phyloP scores from a whole-genome alignment of 2,113 vertebrate genomes.

The Crotalus tigris region DNA sequence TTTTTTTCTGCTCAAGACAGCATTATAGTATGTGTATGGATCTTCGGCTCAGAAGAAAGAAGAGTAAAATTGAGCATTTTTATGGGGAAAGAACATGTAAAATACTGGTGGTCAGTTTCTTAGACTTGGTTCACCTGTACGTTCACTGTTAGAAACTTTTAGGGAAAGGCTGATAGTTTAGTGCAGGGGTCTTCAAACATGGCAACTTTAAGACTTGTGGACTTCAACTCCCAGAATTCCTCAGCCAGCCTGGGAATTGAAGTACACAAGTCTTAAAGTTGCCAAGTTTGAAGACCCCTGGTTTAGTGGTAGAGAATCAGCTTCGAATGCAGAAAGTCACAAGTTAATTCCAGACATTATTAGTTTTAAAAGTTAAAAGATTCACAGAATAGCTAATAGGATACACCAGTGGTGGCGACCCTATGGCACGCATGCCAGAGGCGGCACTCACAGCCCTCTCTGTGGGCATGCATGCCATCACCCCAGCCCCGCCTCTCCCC shows the following conservation, averaged over 20 bases:
- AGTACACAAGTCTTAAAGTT: no score
- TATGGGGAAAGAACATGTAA: neutral
- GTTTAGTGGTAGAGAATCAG: neutral
- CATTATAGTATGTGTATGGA: neutral
- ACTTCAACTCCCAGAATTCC: no score
- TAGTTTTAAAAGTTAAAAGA: neutral
- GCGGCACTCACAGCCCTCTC: no score
- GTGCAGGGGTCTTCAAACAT: neutral
- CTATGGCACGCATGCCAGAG: no score
- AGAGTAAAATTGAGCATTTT: neutral
- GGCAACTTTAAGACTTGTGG: no score
- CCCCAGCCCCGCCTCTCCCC: no score
- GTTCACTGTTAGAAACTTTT: neutral
- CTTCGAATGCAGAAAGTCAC: neutral
- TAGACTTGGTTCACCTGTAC: neutral
- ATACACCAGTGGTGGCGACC: no score
- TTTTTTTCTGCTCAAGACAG: constrained; percentile 6
- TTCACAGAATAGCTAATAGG: no score
- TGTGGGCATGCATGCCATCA: no score
- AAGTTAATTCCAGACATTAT: no score
- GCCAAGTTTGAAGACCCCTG: no score
- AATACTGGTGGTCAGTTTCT: neutral
- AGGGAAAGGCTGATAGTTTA: neutral
- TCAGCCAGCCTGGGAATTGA: no score
- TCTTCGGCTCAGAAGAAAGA: neutral